These are phyloP conservation scores for Toxonevra muliebris DNA, from an alignment of 2,888 invertebrate genomes.

Conservation along the genomic window DNA sequence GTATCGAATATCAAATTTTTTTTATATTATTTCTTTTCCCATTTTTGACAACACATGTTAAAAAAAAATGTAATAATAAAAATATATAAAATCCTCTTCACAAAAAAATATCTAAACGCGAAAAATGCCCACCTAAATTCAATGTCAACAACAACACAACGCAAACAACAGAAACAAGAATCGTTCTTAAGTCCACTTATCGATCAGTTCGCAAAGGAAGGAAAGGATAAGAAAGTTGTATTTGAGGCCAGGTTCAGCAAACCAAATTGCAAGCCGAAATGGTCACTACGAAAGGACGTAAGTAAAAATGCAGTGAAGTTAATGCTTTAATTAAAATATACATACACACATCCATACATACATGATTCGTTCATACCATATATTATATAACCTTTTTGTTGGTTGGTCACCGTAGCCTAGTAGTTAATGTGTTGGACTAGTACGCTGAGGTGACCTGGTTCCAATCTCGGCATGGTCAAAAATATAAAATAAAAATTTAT, in stretches of 20 bases:
- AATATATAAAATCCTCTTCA: constrained; percentile 30
- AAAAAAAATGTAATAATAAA: constrained; percentile 15
- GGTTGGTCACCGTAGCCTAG: too few species aligned
- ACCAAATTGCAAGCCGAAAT: constrained; percentile 92
- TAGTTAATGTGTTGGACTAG: too few species aligned
- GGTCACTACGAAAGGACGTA: constrained; percentile 92
- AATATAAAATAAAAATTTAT: too few species aligned
- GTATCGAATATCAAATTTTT: constrained; percentile 41
- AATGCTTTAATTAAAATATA: too few species aligned
- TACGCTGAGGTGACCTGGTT: too few species aligned
- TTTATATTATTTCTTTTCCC: constrained; percentile 58
- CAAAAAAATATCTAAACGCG: constrained; percentile 27
- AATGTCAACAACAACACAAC: constrained; percentile 46
- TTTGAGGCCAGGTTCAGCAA: constrained; percentile 97
- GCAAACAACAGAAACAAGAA: constrained; percentile 82
- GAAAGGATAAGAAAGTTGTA: constrained; percentile 93
- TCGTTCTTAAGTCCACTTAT: constrained; percentile 93
- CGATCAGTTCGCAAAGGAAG: constrained; percentile 93
- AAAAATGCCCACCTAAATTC: constrained; percentile 20
- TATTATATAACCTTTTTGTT: too few species aligned
- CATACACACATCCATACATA: too few species aligned
- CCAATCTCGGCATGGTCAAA: too few species aligned
- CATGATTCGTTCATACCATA: too few species aligned
- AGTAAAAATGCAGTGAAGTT: constrained; percentile 65
- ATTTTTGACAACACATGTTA: constrained; percentile 65